These are phyloP conservation scores for Labia minor DNA, from an alignment of 2,888 invertebrate genomes.

Conservation along the genomic window DNA sequence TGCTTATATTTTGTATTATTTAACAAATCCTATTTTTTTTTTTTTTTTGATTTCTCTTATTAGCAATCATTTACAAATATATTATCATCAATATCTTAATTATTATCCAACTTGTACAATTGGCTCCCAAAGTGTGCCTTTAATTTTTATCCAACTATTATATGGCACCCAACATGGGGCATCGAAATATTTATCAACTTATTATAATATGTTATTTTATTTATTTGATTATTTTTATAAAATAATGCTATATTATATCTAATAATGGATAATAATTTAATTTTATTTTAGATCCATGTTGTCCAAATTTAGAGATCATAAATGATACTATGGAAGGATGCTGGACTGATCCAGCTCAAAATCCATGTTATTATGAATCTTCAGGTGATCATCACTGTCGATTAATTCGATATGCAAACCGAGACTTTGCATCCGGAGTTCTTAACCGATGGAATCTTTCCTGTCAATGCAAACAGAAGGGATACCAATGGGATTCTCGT, in stretches of 20 bases:
- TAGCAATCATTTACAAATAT: no score
- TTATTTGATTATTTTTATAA: neutral
- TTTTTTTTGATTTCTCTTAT: no score
- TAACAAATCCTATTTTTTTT: no score
- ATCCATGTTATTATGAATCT: constrained; percentile 41
- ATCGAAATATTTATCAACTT: no score
- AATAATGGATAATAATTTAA: no score
- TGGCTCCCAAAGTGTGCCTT: no score
- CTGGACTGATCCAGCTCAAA: constrained; percentile 34
- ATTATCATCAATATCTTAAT: no score
- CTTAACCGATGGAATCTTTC: constrained; percentile 50
- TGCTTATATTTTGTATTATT: no score
- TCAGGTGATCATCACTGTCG: neutral
- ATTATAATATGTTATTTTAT: neutral
- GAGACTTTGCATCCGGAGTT: constrained; percentile 40
- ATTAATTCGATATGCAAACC: constrained; percentile 33
- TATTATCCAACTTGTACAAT: no score
- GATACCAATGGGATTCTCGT: constrained; percentile 47
- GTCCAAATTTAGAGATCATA: constrained; percentile 39
- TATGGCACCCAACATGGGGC: no score
- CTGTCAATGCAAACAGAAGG: constrained; percentile 43
- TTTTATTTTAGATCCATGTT: constrained; percentile 46
- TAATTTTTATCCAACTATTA: no score
- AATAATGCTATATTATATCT: no score
- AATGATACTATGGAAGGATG: constrained; percentile 38